Percentiles rank a stretch among this genome's conserved stretches.
These are phyloP conservation scores for Drosophila vallismaia DNA, from an alignment of 2,888 invertebrate species.

Conservation along the genomic window DNA sequence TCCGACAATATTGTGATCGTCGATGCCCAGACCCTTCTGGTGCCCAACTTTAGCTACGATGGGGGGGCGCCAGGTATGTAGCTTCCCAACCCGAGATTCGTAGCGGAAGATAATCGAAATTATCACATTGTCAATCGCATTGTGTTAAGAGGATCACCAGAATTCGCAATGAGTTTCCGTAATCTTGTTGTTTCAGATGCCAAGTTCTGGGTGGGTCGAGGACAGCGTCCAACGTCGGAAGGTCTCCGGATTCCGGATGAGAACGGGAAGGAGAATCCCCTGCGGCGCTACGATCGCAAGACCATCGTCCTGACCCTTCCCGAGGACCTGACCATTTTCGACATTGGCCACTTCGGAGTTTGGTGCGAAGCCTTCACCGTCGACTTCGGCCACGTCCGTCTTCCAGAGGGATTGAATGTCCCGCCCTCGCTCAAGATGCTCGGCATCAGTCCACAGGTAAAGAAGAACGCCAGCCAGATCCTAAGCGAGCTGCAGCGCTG, in stretches of 20 bases:
- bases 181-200: conserved; percentile 87
- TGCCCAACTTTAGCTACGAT: conserved; percentile 96
- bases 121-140: too few species aligned
- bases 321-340: conserved; percentile 94
- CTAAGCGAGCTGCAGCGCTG: conserved; percentile 78
- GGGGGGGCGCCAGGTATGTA: conserved; percentile 94
- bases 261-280: conserved; percentile 92
- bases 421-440: conserved; percentile 97
- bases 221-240: conserved; percentile 91
- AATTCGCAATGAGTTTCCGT: neutral
- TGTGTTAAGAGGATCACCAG: neutral
- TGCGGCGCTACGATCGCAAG: conserved; percentile 92
- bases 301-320: conserved; percentile 95
- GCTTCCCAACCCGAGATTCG: neutral
- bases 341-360: conserved; percentile 95
- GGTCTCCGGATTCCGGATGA: conserved; percentile 95
- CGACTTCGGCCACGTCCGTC: conserved; percentile 93
- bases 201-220: conserved; percentile 96
- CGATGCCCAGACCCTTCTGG: conserved; percentile 95
- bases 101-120: neutral
- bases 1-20: conserved; percentile 95
- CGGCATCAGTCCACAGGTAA: conserved; percentile 96
- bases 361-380: conserved; percentile 97
- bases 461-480: conserved; percentile 82
- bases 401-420: conserved; percentile 91